A percentile compares a stretch with the other conserved stretches of the same genome.
phyloP scores from a whole-genome alignment of 2,113 vertebrate genomes.

The Grus americana region DNA sequence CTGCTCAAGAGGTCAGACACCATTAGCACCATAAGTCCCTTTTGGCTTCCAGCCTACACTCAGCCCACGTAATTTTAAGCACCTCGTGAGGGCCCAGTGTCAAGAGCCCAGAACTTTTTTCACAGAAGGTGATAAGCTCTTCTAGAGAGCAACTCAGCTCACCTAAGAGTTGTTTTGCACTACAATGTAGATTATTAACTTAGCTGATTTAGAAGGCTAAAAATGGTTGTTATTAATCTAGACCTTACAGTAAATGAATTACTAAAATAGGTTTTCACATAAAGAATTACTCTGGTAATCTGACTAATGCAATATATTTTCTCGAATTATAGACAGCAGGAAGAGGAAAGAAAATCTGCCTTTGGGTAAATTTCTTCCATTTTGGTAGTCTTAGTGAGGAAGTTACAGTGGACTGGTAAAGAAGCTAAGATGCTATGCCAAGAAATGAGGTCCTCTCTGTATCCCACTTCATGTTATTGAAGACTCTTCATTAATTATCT shows the following conservation, averaged over 20 bases:
- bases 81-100: fast-evolving
- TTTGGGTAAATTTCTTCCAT: not conserved
- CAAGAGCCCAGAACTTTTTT: not conserved
- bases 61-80: not conserved
- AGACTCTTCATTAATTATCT: not conserved
- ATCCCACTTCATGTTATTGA: not conserved
- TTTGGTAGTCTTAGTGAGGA: not conserved
- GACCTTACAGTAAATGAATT: not conserved
- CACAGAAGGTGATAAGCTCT: not conserved
- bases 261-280: not conserved
- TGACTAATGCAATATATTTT: not conserved
- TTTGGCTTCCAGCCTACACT: not conserved
- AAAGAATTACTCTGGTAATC: not conserved
- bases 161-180: not conserved
- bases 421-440: not conserved
- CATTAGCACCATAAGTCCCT: not conserved
- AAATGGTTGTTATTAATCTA: not conserved
- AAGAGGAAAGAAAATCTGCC: not conserved
- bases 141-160: not conserved
- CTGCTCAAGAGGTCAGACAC: fast-evolving
- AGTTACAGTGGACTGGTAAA: not conserved
- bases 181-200: not conserved
- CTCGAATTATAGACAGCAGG: not conserved
- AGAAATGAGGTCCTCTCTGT: not conserved
- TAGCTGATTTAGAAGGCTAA: not conserved